These are phyloP conservation scores for Cantharis rustica DNA, from an alignment of 2,888 invertebrate genomes.

Conservation along the genomic window DNA sequence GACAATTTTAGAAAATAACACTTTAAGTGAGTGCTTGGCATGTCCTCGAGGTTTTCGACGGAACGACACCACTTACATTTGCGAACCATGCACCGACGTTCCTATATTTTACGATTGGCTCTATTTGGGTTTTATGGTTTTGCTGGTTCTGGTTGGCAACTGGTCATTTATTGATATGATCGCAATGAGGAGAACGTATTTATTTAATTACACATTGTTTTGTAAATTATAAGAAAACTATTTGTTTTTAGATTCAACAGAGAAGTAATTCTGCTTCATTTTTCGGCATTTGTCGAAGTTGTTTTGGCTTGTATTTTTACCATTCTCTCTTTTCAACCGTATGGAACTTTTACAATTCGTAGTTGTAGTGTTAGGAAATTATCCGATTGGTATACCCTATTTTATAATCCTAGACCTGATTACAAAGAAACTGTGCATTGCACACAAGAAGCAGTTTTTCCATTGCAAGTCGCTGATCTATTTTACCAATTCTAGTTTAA, in stretches of 20 bases:
- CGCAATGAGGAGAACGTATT: constrained; percentile 71
- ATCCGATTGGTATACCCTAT: constrained; percentile 96
- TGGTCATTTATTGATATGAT: constrained; percentile 91
- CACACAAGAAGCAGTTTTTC: constrained; percentile 97
- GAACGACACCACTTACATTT: constrained; percentile 75
- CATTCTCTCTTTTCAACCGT: constrained; percentile 79
- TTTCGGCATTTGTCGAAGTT: constrained; percentile 84
- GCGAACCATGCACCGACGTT: constrained; percentile 74
- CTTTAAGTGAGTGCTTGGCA: constrained; percentile 82
- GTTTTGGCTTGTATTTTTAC: constrained; percentile 75
- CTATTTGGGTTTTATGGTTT: constrained; percentile 91
- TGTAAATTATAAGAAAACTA: neutral
- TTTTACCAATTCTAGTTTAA: neutral
- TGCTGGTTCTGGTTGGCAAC: constrained; percentile 85
- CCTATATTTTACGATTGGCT: constrained; percentile 91
- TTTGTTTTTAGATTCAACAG: constrained; percentile 66
- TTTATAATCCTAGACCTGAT: constrained; percentile 93
- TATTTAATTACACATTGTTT: constrained; percentile 46
- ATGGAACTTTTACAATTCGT: constrained; percentile 74
- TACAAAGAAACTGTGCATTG: constrained; percentile 89
- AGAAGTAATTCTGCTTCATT: constrained; percentile 75
- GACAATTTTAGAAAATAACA: constrained; percentile 66
- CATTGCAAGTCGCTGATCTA: constrained; percentile 73
- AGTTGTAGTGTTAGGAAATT: constrained; percentile 81
- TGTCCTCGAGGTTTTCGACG: constrained; percentile 84